Evolutionary conservation across 1,140 invertebrate genomes (phyloP), one percentile per base, ranked within the genome.

Genomic region (Drosophila sp.): DNA sequence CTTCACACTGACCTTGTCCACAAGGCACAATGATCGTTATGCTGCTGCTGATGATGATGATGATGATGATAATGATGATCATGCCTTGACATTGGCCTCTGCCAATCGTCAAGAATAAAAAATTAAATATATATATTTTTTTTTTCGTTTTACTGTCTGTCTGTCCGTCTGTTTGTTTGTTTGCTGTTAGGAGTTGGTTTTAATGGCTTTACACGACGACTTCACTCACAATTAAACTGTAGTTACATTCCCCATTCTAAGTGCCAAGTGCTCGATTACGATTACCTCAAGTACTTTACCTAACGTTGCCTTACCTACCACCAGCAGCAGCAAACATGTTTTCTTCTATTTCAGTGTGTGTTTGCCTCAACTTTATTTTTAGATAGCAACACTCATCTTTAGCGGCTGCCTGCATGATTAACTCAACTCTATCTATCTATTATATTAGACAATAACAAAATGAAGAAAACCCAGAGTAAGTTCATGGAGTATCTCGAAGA

Each of bases 261-360:
- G 82, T 70, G 75, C 71, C 83, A 86, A 86, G 83, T 86, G 72
- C 79, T 79, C 76, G 76, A 75, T 77, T 80, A 85, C 73, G 76
- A 76, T 76, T 76, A 70, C 66, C 64, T 72, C 75, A 76, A 63
- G 75, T 54, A 60, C 60, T 11, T 30, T 30, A 30, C 30, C 30
- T 30, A 1, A 17, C 17, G 17, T 17, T 17, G 17, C 17, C 17
- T 17, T 17, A 17, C 17, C 17, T 74, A 54, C 17, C 63, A 68
- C 57, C 8, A 38, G 11, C 35, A 38, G 2, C 44, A 47, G 10
- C 63, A 76, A 76, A 76, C 74, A 76, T 77, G 73, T 76, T 76
- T 76, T 50, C 56, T 64, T 68, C 68, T 67, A 75, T 50, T 75
- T 75, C 72, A 61, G 56, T 74, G 73, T 44, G 6, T 33, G 35